phyloP scores from a whole-genome alignment of 2,888 invertebrate species.

The Tenthredo livida region DNA sequence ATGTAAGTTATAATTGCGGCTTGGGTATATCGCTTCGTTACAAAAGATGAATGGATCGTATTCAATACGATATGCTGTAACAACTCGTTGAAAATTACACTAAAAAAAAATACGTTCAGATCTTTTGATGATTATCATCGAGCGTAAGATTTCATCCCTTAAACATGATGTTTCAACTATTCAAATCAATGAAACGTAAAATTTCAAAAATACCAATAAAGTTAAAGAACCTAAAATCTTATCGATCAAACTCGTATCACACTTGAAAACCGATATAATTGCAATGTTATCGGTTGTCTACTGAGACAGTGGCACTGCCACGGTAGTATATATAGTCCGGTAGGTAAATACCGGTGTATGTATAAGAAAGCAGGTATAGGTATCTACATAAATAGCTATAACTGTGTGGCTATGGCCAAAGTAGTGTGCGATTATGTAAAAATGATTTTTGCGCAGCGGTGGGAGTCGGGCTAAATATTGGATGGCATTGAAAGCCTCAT shows the following conservation, averaged over 20 bases:
- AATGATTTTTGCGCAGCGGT: not conserved
- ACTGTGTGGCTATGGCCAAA: not conserved
- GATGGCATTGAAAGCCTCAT: constrained; percentile 15
- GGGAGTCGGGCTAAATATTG: not conserved
- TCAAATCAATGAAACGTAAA: not conserved
- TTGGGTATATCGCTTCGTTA: not conserved
- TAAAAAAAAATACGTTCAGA: not conserved
- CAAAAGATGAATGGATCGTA: not conserved
- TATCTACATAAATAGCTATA: not conserved
- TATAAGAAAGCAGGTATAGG: not conserved
- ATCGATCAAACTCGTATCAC: not conserved
- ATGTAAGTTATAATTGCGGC: not conserved
- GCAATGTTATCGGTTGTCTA: not conserved
- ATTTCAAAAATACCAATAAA: too few relatives aligned
- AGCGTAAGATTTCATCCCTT: not conserved
- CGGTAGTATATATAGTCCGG: not conserved
- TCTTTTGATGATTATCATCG: not conserved
- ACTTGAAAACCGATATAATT: not conserved
- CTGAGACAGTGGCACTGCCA: not conserved
- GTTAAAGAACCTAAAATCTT: not conserved
- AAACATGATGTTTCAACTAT: not conserved
- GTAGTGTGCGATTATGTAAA: not conserved
- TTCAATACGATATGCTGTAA: constrained; percentile 27
- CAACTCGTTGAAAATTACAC: not conserved
- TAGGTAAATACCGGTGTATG: not conserved